Base-by-base conservation (phyloP, 1,140 invertebrate genomes). In the Zaprionus inermis region DNA sequence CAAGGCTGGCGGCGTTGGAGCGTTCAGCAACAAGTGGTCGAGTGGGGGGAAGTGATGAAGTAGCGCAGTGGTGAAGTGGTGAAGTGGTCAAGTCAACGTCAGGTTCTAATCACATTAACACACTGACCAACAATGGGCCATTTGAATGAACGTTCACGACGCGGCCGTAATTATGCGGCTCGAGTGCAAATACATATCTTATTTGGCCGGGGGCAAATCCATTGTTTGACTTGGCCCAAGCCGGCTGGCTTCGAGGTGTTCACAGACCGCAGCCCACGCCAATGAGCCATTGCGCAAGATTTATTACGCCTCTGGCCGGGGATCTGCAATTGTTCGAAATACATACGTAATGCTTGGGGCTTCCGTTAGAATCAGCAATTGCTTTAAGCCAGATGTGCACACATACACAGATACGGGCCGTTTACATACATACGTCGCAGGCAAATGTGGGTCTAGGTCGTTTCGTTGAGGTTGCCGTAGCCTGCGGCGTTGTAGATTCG, bases 251-350 rank as follows among this genome's bases (percentile, higher is more conserved):
- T 14, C 20, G 44, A 81, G 67, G 61, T 71, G 66, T 73, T 77
- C 76, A 78, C 74, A 77, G 79, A 49, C 60, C 79, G 64, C 66
- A 78, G 56, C 59, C 58, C 82, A 78, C 66, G 72, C 76, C 83
- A 83, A 86, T 86, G 83, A 85, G 83, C 51, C 83, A 78, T 86
- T 86, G 77, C 79, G 76, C 83, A 86, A 86, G 79, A 86, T 86
- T 86, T 88, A 86, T 86, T 78, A 79, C 83, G 84, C 84, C 83
- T 88, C 64, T 56, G 68, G 65, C 49, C 20, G 49, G 51, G 24
- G 59, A 52, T 69, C 59, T 51, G 52, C 41, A 55, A 66, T 28
- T 55, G 34, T 30, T 11, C 20, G 11, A 20, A 36, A 28, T 28
- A 6, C 28, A 34, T 68, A 69, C 46, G 46, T 68, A 68, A 60